phyloP scores from a whole-genome alignment of 2,888 invertebrate genomes.

The Brachypalpus laphriformis region DNA sequence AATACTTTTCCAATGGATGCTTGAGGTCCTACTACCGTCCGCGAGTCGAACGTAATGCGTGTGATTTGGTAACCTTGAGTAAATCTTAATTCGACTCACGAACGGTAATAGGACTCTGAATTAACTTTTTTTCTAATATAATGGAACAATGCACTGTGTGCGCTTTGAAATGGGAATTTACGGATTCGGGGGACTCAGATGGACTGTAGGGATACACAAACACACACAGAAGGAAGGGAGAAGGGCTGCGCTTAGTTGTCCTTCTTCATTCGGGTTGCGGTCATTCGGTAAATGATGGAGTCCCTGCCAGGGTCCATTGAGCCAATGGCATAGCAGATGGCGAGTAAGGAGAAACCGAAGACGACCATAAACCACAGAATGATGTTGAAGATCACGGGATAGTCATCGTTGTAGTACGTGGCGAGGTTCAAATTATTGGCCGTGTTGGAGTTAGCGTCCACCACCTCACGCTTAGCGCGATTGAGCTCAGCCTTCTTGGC shows the following conservation, averaged over 20 bases:
- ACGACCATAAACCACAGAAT: slow-evolving; percentile 92
- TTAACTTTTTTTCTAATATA: slow-evolving; percentile 10
- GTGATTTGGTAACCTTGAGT: no score
- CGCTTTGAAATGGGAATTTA: no score
- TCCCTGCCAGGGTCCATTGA: slow-evolving; percentile 99
- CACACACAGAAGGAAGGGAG: background rate
- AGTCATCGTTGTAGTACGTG: slow-evolving; percentile 87
- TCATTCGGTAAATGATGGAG: slow-evolving; percentile 99
- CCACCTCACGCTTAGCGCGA: slow-evolving; percentile 77
- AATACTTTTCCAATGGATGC: slow-evolving; percentile 67
- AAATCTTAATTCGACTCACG: no score
- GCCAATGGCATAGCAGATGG: slow-evolving; percentile 93
- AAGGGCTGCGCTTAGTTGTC: slow-evolving; percentile 89
- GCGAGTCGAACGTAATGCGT: no score
- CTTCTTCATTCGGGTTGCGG: slow-evolving; percentile 98
- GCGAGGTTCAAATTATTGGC: slow-evolving; percentile 84
- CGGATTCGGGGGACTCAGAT: background rate
- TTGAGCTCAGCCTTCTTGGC: slow-evolving; percentile 77
- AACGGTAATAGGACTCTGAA: slow-evolving; percentile 24
- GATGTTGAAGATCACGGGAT: slow-evolving; percentile 94
- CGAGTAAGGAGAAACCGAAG: slow-evolving; percentile 89
- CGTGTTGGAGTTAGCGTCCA: slow-evolving; percentile 11
- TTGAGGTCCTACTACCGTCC: no score
- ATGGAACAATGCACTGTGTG: slow-evolving; percentile 47
- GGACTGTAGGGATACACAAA: slow-evolving; percentile 4